Base-by-base conservation (phyloP, 1,140 invertebrate genomes). In the Drosophila melanica region DNA sequence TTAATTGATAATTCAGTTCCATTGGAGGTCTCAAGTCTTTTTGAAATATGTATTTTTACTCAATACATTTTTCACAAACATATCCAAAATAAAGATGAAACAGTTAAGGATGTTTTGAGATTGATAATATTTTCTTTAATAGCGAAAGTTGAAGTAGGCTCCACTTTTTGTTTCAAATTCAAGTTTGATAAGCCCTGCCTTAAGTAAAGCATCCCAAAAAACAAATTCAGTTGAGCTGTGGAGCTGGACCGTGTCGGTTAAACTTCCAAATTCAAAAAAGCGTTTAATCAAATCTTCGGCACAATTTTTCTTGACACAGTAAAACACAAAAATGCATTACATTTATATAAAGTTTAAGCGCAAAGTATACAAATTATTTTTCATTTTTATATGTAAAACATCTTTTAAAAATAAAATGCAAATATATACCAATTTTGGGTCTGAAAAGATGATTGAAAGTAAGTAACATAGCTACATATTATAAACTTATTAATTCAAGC, bases 91-190 rank as follows among this genome's bases (percentile, higher is more conserved):
- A 27, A 1, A 23, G 2, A 23, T 23, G 20, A 23, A 23, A 7
- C 6, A 27, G 27, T 27, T 7, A 27, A 27, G 6, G 0, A 27
- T 7, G 5, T 27, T 27, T 27, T 27, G 6, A 6, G 1, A 27
- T 27, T 27, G 4, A 27, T 7, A 27, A 7, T 27, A 27, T 27
- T 27, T 7, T 7, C 27, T 27, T 27, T 7, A 27, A 23, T 2
- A 23, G 20, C 1, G 44, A 65, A 55, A 65, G 30, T 54, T 23
- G 12, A 35, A 41, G 39, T 14, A 41, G 39, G 39, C 39, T 41
- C n/a, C n/a, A n/a, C 4, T n/a, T 41, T 41, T 7, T 2, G 0
- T 41, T 5, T 14, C 1, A 4, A 37, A 41, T 14, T 41, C 7
- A 27, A 27, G 3, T 3, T 27, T 27, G 4, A 27, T 27, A 27